Percentiles rank a stretch among this genome's conserved stretches.
These are phyloP conservation scores for Rhea americana DNA, from an alignment of 2,113 vertebrate genomes.

Conservation along the genomic window DNA sequence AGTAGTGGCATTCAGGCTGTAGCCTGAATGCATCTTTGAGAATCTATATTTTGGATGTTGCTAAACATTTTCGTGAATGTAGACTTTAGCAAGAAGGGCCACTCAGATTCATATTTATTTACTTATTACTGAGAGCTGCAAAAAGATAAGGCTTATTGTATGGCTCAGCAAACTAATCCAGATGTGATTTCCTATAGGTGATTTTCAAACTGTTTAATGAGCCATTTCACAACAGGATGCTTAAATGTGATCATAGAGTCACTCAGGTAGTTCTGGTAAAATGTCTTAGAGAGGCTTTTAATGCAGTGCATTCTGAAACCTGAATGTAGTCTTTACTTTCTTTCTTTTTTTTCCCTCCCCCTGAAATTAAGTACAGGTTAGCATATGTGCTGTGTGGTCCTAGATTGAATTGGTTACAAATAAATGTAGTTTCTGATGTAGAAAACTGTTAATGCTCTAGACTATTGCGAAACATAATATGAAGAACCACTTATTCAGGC, in stretches of 20 bases:
- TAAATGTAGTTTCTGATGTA: slow-evolving; percentile 54
- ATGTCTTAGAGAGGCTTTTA: not conserved
- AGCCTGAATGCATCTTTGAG: not conserved
- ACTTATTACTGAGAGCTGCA: not conserved
- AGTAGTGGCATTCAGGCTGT: not conserved
- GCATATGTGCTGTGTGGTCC: not conserved
- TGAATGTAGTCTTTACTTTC: not conserved
- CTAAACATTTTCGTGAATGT: not conserved
- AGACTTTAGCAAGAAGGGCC: not conserved
- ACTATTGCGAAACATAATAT: slow-evolving; percentile 72
- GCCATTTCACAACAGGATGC: not conserved
- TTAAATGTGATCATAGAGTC: not conserved
- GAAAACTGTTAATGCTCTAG: slow-evolving; percentile 60
- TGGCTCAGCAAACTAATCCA: not conserved
- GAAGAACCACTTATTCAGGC: slow-evolving; percentile 74
- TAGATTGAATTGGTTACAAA: slow-evolving; percentile 6
- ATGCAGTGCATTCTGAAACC: not conserved
- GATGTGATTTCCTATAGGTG: not conserved
- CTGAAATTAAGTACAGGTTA: not conserved
- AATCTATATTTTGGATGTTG: not conserved
- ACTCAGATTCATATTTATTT: not conserved
- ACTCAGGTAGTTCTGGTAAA: not conserved
- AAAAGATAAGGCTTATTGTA: not conserved
- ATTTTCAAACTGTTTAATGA: not conserved
- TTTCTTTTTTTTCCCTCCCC: too few species aligned